Percentiles rank a stretch among this genome's conserved stretches.
These are phyloP conservation scores for Notechis scutatus DNA, from an alignment of 2,113 vertebrate genomes.

Conservation along the genomic window DNA sequence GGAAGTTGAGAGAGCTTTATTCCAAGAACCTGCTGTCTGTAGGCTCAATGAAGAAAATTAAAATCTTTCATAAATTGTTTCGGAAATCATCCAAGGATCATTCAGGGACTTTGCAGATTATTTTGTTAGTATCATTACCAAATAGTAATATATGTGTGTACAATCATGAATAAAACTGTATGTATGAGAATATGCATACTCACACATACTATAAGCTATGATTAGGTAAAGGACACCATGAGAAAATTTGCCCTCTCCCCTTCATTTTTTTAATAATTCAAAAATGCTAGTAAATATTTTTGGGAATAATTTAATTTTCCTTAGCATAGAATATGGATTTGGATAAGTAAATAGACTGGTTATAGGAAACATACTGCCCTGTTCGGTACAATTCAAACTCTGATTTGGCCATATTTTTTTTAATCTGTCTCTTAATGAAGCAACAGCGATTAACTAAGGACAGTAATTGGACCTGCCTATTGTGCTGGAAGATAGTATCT, in stretches of 20 bases:
- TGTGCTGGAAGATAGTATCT: background rate
- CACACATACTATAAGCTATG: background rate
- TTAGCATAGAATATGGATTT: background rate
- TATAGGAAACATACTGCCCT: background rate
- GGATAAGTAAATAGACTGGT: background rate
- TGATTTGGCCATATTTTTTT: background rate
- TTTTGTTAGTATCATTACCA: background rate
- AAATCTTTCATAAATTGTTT: background rate
- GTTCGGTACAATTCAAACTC: background rate
- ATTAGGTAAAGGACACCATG: background rate
- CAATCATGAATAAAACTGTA: background rate
- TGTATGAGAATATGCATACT: background rate
- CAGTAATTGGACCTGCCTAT: background rate
- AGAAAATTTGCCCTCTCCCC: background rate
- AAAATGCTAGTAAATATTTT: background rate
- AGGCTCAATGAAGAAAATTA: background rate
- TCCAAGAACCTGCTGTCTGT: background rate
- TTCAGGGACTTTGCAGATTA: background rate
- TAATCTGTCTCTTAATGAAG: background rate
- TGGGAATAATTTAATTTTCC: background rate
- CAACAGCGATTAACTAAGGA: background rate
- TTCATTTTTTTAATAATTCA: background rate
- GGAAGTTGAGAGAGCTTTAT: background rate
- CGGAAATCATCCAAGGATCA: background rate
- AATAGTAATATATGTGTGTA: background rate